Conservation (phyloP, 1,140 invertebrate genomes). For the Maniola jurtina region DNA sequence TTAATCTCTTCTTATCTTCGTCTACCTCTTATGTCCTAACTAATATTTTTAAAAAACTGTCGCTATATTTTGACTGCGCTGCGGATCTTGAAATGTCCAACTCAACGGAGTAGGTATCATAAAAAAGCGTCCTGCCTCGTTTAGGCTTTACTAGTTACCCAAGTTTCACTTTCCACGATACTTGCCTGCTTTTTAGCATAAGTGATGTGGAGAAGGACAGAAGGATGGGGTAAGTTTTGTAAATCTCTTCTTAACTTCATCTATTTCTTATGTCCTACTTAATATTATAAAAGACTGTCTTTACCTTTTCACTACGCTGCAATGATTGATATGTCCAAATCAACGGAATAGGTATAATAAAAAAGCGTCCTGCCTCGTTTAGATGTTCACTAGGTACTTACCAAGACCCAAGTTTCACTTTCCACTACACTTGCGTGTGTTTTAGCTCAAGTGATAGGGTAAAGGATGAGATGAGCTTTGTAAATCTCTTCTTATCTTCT, state of each 20-base stretch:
- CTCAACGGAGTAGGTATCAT: neutral
- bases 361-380: conserved; percentile 8
- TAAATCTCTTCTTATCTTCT: no score
- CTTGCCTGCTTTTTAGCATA: neutral
- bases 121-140: conserved; percentile 7
- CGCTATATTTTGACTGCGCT: neutral
- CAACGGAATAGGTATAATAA: neutral
- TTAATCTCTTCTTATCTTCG: no score
- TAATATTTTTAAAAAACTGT: neutral
- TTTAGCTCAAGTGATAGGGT: neutral
- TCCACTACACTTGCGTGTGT: neutral
- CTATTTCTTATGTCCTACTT: no score
- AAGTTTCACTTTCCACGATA: neutral
- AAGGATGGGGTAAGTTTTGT: no score
- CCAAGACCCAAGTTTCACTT: neutral
- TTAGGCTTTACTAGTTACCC: neutral
- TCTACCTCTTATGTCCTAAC: no score
- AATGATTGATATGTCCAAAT: neutral
- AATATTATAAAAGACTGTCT: neutral
- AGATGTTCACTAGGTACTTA: neutral
- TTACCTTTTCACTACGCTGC: neutral
- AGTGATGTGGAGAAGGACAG: no score
- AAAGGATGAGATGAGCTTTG: no score
- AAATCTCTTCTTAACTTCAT: no score
- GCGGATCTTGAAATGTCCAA: conserved; percentile 4